Base-by-base conservation (phyloP, 64 coral and sea anemone genomes). In the Stylophora pistillata region DNA sequence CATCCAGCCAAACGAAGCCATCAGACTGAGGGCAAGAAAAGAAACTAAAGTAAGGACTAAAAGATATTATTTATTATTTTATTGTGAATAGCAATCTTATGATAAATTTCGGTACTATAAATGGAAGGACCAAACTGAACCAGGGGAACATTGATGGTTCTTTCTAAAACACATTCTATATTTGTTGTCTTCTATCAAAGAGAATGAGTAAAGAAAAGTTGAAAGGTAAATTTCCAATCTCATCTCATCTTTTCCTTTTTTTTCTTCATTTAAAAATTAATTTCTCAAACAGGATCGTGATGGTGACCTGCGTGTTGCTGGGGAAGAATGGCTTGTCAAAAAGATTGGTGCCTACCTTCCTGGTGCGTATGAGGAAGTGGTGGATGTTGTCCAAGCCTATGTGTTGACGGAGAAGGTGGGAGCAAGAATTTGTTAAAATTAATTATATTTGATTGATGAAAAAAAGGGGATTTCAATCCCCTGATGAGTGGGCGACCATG, bases 311-410 rank as follows among this genome's bases (percentile, higher is more conserved):
- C 86, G 96, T 60, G 96, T 98, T 7, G 95, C 96, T 79, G 96
- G 96, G 23, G 96, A 98, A 32, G 93, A 95, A 30, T 98, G 96
- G 96, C 62, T 98, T 37, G 96, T 98, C 4, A 93, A 94, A 74
- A 95, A 92, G 81, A 85, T 92, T 85, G 96, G 96, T 71, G 96
- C 96, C 28, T 98, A 98, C 61, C 87, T 98, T 3, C 96, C 96
- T 41, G 93, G 96, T 72, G 96, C 96, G 27, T 98, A 98, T 90
- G 96, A 98, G 77, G 96, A 95, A 93, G 96, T 98, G 13, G 90
- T 95, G 33, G 88, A 91, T 76, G 81, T 94, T 34, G 96, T 90
- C 30, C 77, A 94, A 78, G 96, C 96, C 32, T 98, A 86, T 88
- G 96, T 98, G 23, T 91, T 98, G 16, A 95, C 90, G 30, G 96